Conservation (phyloP, 2,888 invertebrate genomes). For the Noctua fimbriata region DNA sequence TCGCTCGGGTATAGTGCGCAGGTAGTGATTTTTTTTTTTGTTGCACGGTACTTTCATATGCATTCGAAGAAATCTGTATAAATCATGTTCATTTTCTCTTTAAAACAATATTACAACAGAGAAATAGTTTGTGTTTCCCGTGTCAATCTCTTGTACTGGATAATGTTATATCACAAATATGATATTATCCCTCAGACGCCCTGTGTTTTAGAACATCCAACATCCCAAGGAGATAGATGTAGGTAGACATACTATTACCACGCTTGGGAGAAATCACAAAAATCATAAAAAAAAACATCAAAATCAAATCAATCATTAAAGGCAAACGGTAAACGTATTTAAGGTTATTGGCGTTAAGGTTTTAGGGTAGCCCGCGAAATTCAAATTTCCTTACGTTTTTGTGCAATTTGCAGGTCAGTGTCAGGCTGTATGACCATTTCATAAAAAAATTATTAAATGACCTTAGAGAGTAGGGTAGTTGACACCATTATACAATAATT, state of each 20-base stretch:
- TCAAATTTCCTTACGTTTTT: not conserved
- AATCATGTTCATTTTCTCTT: not conserved
- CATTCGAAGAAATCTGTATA: not conserved
- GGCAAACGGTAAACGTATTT: not conserved
- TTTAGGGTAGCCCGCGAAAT: not conserved
- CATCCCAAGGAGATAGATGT: not conserved
- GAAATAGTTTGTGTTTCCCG: constrained; percentile 49
- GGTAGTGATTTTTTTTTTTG: not conserved
- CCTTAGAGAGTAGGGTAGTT: no score
- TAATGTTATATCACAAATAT: constrained; percentile 10
- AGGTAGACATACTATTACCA: constrained; percentile 9
- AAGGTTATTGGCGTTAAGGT: no score
- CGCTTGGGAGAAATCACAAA: not conserved
- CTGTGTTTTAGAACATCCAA: not conserved
- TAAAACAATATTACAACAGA: constrained; percentile 2
- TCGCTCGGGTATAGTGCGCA: not conserved
- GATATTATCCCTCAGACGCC: not conserved
- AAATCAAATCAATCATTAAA: not conserved
- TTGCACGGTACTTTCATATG: not conserved
- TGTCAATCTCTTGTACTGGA: constrained; percentile 54
- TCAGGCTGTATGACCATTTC: no score
- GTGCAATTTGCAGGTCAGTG: not conserved
- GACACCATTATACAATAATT: no score
- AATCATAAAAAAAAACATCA: no score
- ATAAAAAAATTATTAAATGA: not conserved